Conservation (phyloP, 2,797 vertebrate species). For the Botia kubotai region DNA sequence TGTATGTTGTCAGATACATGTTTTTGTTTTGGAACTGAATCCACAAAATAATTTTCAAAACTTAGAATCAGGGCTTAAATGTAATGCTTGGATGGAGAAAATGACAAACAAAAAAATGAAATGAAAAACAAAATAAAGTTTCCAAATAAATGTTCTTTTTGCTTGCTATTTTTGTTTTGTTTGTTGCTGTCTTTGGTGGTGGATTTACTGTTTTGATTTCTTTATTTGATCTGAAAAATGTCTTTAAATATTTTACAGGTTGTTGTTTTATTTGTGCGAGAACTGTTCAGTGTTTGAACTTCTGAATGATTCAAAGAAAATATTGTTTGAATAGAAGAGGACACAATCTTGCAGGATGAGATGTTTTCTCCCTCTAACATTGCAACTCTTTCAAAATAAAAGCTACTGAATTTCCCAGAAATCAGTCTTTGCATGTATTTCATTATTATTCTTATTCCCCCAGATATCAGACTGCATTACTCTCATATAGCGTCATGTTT, state of each 20-base stretch:
- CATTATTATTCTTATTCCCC: too few relatives aligned
- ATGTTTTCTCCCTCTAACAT: constrained; percentile 74
- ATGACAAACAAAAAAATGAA: too few relatives aligned
- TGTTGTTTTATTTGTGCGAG: constrained; percentile 60
- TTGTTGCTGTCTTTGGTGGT: constrained; percentile 74
- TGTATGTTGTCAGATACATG: constrained; percentile 54
- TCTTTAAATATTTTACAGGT: constrained; percentile 54
- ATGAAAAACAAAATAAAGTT: constrained; percentile 84
- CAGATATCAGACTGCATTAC: too few relatives aligned
- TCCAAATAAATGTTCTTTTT: constrained; percentile 81
- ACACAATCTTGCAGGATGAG: constrained; percentile 85
- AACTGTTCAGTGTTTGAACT: constrained; percentile 65
- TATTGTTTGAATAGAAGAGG: constrained; percentile 70
- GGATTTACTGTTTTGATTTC: constrained; percentile 64
- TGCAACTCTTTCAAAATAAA: constrained; percentile 79
- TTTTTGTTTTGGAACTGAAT: constrained; percentile 47
- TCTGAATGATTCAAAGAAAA: constrained; percentile 67
- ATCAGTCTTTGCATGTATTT: background rate
- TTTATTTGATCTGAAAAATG: constrained; percentile 61
- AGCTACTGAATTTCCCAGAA: constrained; percentile 47
- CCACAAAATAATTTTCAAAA: constrained; percentile 56
- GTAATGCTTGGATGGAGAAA: constrained; percentile 67
- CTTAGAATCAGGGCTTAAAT: constrained; percentile 68
- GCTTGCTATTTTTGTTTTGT: constrained; percentile 73
- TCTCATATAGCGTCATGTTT: background rate